Evolutionary conservation across 2,888 invertebrate genomes (phyloP).

Genomic region (Oscheius sp.): DNA sequence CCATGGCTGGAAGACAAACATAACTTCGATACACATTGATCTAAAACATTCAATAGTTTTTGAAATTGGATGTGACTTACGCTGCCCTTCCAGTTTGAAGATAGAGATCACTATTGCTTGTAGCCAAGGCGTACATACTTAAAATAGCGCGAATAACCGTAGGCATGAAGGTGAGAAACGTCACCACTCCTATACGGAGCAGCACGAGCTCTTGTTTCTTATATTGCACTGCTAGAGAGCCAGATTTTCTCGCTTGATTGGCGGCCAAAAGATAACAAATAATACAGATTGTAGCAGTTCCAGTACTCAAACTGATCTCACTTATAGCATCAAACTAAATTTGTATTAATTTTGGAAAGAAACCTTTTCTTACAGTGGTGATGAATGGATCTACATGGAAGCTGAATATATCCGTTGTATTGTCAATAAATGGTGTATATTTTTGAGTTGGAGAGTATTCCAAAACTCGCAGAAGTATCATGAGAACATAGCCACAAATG

Average conservation of each 20-base stretch:
- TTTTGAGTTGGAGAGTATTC: background rate
- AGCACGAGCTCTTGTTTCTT: background rate
- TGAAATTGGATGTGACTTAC: background rate
- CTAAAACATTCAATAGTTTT: background rate
- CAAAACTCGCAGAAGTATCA: background rate
- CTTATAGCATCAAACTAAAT: background rate
- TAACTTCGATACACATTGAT: background rate
- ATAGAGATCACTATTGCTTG: background rate
- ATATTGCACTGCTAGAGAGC: background rate
- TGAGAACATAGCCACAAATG: background rate
- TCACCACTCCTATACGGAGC: background rate
- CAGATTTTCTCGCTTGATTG: background rate
- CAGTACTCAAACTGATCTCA: background rate
- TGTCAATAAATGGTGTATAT: background rate
- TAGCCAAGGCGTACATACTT: background rate
- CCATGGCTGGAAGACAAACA: conserved; percentile 14
- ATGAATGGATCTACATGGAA: background rate
- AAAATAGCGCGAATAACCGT: background rate
- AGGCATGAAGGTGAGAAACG: background rate
- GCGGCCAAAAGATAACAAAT: background rate
- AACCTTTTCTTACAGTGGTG: background rate
- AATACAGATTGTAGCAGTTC: background rate
- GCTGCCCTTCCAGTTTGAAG: background rate
- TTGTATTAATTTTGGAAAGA: background rate
- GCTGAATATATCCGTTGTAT: background rate